Conservation (phyloP, 2,797 vertebrate genomes). For the Periparus ater region DNA sequence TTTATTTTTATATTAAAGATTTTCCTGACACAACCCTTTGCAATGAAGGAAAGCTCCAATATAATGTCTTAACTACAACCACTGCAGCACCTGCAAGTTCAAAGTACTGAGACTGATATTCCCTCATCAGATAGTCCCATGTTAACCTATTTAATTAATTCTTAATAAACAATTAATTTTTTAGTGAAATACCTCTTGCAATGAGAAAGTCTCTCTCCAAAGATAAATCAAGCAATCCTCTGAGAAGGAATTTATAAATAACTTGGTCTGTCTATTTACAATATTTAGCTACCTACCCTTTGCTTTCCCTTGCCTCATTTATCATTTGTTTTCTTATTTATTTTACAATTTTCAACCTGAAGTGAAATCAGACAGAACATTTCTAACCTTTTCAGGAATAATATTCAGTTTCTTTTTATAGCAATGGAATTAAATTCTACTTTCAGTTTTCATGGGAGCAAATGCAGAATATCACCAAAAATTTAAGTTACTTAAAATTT, state of each 20-base stretch:
- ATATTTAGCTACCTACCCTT: slow-evolving; percentile 45
- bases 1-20: slow-evolving; percentile 81
- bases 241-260: slow-evolving; percentile 50
- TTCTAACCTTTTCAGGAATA: slow-evolving; percentile 16
- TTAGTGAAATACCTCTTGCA: slow-evolving; percentile 64
- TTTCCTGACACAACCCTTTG: slow-evolving; percentile 68
- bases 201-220: slow-evolving; percentile 63
- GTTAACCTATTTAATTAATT: slow-evolving; percentile 71
- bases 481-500: slow-evolving; percentile 17
- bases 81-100: slow-evolving; percentile 51
- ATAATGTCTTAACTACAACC: slow-evolving; percentile 69
- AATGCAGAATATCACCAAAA: background rate
- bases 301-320: slow-evolving; percentile 25
- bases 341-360: slow-evolving; percentile 9
- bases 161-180: slow-evolving; percentile 77
- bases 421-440: background rate
- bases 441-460: background rate
- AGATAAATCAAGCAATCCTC: slow-evolving; percentile 66
- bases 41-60: slow-evolving; percentile 56
- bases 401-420: background rate
- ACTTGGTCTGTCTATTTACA: slow-evolving; percentile 24
- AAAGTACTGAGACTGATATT: slow-evolving; percentile 67
- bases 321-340: slow-evolving; percentile 29
- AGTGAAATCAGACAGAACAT: background rate
- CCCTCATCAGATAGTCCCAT: slow-evolving; percentile 63